Conservation (phyloP, 2,113 vertebrate genomes). For the Engraulis encrasicolus region DNA sequence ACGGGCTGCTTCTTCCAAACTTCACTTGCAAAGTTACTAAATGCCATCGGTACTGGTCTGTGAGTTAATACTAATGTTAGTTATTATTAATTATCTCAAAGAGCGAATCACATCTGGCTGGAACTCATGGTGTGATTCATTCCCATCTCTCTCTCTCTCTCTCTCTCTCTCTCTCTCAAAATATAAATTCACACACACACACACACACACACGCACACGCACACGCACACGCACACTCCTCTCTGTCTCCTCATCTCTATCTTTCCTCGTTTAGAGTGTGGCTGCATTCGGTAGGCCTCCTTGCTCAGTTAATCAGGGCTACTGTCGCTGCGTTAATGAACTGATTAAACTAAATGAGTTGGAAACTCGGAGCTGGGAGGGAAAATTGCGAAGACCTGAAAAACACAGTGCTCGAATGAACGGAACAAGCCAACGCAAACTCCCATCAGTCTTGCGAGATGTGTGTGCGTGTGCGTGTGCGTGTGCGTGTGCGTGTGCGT, state of each 20-base stretch:
- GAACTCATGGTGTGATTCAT: neutral
- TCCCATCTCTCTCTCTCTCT: neutral
- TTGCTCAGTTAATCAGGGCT: constrained; percentile 6
- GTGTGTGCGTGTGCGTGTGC: neutral
- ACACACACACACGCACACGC: neutral
- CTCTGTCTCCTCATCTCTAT: neutral
- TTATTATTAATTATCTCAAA: neutral
- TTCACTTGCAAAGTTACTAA: neutral
- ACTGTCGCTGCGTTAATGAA: neutral
- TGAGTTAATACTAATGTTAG: neutral
- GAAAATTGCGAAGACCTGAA: neutral
- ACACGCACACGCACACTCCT: neutral
- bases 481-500: neutral
- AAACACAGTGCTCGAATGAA: neutral
- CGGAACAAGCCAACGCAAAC: neutral
- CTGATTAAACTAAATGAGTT: constrained; percentile 20
- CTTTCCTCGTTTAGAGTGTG: neutral
- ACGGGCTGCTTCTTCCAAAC: no score
- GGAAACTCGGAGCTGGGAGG: neutral
- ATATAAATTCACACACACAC: neutral
- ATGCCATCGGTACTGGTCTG: neutral
- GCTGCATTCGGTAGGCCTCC: neutral
- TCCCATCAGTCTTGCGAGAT: neutral
- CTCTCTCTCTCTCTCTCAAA: neutral
- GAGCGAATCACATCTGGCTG: neutral